Percentiles rank a stretch among this genome's conserved stretches.
Evolutionary conservation across 2,113 vertebrate genomes (phyloP).

Genomic region (Scopus umbretta): DNA sequence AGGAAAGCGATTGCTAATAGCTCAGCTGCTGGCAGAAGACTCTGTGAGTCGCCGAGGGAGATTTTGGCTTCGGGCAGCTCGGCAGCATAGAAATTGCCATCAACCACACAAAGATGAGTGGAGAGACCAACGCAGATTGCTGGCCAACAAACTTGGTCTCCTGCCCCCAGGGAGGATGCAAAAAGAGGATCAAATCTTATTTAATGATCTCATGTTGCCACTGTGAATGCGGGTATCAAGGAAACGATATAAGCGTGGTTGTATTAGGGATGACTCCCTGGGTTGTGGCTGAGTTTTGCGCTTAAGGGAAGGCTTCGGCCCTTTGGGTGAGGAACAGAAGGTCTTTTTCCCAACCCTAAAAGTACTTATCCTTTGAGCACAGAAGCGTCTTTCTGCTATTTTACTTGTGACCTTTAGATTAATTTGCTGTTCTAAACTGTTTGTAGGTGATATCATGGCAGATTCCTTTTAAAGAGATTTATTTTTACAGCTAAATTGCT

Average conservation of each 20-base stretch:
- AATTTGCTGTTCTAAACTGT: neutral
- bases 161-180: neutral
- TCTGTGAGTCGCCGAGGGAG: neutral
- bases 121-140: rapidly evolving
- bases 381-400: neutral
- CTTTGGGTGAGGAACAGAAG: neutral
- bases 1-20: neutral
- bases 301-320: neutral
- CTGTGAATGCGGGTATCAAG: neutral
- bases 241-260: rapidly evolving
- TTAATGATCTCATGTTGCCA: neutral
- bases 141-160: neutral
- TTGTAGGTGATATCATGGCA: neutral
- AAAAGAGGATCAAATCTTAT: neutral
- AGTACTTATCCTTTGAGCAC: neutral
- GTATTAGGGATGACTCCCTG: neutral
- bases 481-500: neutral
- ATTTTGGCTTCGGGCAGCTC: neutral
- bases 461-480: neutral
- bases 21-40: neutral
- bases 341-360: neutral
- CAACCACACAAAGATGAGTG: neutral
- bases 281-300: neutral
- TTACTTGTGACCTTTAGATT: neutral
- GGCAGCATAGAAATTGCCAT: neutral